Evolutionary conservation across 2,888 invertebrate genomes (phyloP), one percentile per base, ranked within the genome.

Genomic region (Scaeva pyrastri): DNA sequence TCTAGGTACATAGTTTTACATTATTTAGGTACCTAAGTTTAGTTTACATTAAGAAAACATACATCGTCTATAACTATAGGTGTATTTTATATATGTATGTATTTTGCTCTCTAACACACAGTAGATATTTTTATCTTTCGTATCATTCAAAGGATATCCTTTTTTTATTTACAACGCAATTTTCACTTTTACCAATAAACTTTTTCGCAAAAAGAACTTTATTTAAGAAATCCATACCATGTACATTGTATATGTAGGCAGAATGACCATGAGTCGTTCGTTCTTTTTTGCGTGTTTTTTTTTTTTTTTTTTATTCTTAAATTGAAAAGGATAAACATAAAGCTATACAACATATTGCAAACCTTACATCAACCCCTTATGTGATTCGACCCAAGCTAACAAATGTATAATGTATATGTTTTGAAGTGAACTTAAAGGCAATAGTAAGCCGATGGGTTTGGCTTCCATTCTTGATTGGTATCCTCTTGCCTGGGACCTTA

Each of bases 301-400:
- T 58, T 78, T 78, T 43, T 48, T 31, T 36, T 43, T 48, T 36
- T n/a, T 58, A 26, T 62, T 56, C 55, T 39, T 58, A 76, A 85
- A 72, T 81, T 73, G 41, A 36, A 19, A 36, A 60, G 56, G 60
- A 73, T 62, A 82, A 78, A 60, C 55, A 64, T 78, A 77, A 77
- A 74, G 70, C 81, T 82, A 82, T 71, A 58, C 68, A 82, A 77
- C 77, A 86, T 86, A 86, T 86, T 82, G 82, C 77, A 71, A 82
- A 81, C 82, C 71, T 78, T 82, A 86, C 41, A 86, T 82, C 74
- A 82, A 82, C 77, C 86, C 82, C 82, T 86, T 86, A 82, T 77
- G 39, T n/a, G 60, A 74, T 73, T 58, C 76, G 70, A 81, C 81
- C 70, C 68, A 81, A 60, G 52, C 36, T 4, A 12, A 45, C 52